These are phyloP conservation scores for Drosophila trapezifrons DNA, from an alignment of 1,140 invertebrate species.

Conservation along the genomic window DNA sequence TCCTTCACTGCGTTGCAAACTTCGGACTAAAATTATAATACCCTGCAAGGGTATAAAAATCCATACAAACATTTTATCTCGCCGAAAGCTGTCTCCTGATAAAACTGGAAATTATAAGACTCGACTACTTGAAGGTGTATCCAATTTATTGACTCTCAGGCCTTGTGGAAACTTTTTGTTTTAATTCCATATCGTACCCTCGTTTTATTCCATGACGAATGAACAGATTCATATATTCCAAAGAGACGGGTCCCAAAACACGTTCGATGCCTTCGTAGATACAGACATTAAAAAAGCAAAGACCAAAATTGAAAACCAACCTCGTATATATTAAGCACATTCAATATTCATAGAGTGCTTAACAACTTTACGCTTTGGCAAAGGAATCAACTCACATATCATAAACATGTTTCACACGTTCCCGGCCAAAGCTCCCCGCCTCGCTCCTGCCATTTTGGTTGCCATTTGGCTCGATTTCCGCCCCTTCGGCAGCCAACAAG, in stretches of 20 bases:
- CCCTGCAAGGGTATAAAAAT: too few species aligned
- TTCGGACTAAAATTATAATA: too few species aligned
- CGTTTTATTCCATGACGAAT: too few species aligned
- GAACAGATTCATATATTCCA: not conserved
- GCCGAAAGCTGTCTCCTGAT: too few species aligned
- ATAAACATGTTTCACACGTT: conserved; percentile 54
- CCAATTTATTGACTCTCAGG: too few species aligned
- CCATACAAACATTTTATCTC: too few species aligned
- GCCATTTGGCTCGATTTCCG: conserved; percentile 2
- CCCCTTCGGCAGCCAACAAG: conserved; percentile 7
- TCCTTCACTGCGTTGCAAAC: too few species aligned
- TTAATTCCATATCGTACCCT: not conserved
- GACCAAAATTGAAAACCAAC: conserved; percentile 33
- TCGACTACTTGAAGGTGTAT: not conserved
- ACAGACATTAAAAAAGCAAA: conserved; percentile 12
- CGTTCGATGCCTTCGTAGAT: conserved; percentile 18
- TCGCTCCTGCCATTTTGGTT: conserved; percentile 3
- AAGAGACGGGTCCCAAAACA: not conserved
- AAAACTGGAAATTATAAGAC: not conserved
- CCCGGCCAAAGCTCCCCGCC: not conserved
- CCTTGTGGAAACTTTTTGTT: not conserved
- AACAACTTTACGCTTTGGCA: conserved; percentile 50
- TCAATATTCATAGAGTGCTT: conserved; percentile 45
- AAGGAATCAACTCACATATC: conserved; percentile 45
- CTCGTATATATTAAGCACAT: conserved; percentile 20